Evolutionary conservation across 2,113 vertebrate species (phyloP).

Genomic region (Mesocricetus auratus): DNA sequence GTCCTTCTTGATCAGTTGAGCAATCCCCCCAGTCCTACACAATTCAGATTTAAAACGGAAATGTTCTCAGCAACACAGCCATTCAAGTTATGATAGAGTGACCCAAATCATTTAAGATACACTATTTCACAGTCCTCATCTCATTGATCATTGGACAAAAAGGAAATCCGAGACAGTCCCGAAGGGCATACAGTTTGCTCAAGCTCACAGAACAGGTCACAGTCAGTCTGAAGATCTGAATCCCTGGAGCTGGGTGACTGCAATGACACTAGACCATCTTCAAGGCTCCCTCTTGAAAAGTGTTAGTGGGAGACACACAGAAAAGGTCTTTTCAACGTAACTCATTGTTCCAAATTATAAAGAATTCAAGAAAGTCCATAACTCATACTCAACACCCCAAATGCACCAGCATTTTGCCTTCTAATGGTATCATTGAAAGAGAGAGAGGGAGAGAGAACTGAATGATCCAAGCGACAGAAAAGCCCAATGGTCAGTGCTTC

Average conservation of each 20-base stretch:
- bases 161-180: neutral
- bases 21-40: neutral
- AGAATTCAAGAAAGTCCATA: neutral
- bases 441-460: too few species aligned
- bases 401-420: neutral
- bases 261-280: neutral
- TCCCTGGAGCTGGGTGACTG: neutral
- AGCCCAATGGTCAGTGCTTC: neutral
- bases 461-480: neutral
- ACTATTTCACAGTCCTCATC: neutral
- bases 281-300: neutral
- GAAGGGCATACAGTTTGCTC: neutral
- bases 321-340: neutral
- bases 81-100: neutral
- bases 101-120: neutral
- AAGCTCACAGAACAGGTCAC: neutral
- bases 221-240: neutral
- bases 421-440: neutral
- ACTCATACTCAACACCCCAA: neutral
- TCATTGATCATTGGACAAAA: neutral
- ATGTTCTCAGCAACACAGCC: neutral
- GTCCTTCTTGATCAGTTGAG: neutral
- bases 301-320: neutral
- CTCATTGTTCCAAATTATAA: neutral
- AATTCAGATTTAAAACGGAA: neutral